phyloP scores from a whole-genome alignment of 1,140 invertebrate species.

The Drosophila rufa region DNA sequence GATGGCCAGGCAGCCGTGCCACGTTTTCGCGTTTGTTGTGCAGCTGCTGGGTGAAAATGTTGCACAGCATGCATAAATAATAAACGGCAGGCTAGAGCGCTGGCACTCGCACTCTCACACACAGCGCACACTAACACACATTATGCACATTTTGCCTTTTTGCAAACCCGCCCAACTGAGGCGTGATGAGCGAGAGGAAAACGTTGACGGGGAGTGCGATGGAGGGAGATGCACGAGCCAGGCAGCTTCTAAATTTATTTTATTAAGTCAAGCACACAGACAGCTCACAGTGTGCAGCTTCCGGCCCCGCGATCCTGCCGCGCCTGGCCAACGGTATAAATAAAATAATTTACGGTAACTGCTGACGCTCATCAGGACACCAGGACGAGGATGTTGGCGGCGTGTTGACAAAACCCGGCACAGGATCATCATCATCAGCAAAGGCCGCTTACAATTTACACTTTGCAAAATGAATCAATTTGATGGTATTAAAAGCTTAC shows the following conservation, averaged over 20 bases:
- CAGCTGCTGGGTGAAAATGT: conserved; percentile 79
- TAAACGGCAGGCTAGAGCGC: conserved; percentile 65
- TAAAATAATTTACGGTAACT: conserved; percentile 84
- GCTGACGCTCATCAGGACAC: conserved; percentile 76
- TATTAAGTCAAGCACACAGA: conserved; percentile 84
- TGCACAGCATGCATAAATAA: conserved; percentile 83
- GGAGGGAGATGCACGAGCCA: conserved; percentile 39
- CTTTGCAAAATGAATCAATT: background rate
- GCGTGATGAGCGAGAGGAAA: conserved; percentile 39
- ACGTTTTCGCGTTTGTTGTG: conserved; percentile 76
- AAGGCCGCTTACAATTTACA: conserved; percentile 57
- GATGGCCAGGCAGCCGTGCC: conserved; percentile 66
- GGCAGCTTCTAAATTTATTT: conserved; percentile 82
- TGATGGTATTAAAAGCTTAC: background rate
- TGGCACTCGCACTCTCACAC: conserved; percentile 19
- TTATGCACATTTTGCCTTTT: conserved; percentile 80
- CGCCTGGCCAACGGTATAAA: conserved; percentile 73
- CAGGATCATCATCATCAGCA: conserved; percentile 77
- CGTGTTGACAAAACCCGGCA: conserved; percentile 77
- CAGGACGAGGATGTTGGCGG: conserved; percentile 51
- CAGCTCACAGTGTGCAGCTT: conserved; percentile 54
- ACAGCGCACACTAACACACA: conserved; percentile 34
- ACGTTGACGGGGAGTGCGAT: background rate
- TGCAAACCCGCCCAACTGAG: conserved; percentile 62
- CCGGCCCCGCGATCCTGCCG: conserved; percentile 11